phyloP scores from a whole-genome alignment of 2,797 vertebrate genomes.

The Amphiprion clarkii region DNA sequence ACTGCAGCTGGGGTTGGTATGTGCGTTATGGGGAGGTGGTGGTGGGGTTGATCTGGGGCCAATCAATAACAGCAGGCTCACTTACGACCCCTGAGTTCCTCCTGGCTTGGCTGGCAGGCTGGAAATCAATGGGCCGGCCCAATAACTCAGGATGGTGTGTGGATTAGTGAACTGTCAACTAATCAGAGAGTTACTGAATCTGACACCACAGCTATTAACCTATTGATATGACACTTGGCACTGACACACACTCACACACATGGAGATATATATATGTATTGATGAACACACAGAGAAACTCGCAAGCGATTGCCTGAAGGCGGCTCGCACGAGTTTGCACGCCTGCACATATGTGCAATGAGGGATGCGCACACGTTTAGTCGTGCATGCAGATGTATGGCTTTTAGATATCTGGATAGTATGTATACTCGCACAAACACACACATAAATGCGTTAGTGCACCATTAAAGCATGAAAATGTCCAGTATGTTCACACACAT shows the following conservation, averaged over 20 bases:
- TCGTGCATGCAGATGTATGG: not conserved
- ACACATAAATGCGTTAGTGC: no score
- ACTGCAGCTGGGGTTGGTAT: constrained; percentile 24
- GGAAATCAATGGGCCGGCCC: constrained; percentile 86
- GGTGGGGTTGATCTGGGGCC: constrained; percentile 83
- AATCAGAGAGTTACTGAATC: constrained; percentile 94
- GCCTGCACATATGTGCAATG: not conserved
- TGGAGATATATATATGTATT: constrained; percentile 50
- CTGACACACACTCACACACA: constrained; percentile 63
- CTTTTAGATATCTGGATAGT: not conserved
- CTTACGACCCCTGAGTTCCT: constrained; percentile 77
- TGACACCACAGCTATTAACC: constrained; percentile 93
- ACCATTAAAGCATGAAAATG: no score
- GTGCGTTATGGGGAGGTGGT: constrained; percentile 39
- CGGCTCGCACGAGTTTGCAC: not conserved
- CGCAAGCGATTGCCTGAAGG: not conserved
- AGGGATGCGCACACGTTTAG: not conserved
- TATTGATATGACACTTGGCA: constrained; percentile 89
- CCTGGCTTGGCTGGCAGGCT: constrained; percentile 73
- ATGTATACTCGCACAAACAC: not conserved
- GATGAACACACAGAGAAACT: constrained; percentile 47
- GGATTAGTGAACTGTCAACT: constrained; percentile 95
- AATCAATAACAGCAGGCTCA: constrained; percentile 84
- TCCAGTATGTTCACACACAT: no score
- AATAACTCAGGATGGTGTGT: constrained; percentile 86